Evolutionary conservation across 2,797 vertebrate genomes (phyloP).

Genomic region (Tokudaia tokunoshimensis): DNA sequence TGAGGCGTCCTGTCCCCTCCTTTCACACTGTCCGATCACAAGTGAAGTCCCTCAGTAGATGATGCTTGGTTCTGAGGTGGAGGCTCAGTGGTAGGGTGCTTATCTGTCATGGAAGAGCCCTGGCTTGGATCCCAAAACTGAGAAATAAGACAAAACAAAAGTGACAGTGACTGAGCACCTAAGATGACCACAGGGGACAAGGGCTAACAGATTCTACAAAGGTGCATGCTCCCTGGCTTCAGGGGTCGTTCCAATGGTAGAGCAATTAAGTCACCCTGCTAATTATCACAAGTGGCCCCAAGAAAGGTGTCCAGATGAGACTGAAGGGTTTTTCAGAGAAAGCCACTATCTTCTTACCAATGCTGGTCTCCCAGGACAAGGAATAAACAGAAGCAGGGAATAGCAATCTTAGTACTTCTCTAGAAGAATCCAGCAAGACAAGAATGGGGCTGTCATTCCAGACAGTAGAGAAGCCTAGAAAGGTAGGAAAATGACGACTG

Average conservation of each 20-base stretch:
- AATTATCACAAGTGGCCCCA: background rate
- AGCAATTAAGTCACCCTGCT: background rate
- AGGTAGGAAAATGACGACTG: rapidly evolving
- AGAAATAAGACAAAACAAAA: background rate
- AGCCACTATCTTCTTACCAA: background rate
- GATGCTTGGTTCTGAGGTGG: background rate
- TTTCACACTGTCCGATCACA: background rate
- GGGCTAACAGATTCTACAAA: background rate
- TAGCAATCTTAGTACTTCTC: background rate
- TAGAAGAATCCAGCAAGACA: background rate
- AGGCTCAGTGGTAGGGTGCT: background rate
- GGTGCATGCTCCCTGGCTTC: background rate
- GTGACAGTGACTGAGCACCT: background rate
- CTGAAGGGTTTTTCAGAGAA: background rate
- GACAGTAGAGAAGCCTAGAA: background rate
- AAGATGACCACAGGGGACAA: no score
- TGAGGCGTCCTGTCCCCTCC: background rate
- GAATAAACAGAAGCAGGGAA: background rate
- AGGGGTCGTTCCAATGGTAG: background rate
- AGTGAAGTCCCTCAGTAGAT: background rate
- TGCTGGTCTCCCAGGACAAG: background rate
- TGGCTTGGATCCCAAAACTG: background rate
- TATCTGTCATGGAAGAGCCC: background rate
- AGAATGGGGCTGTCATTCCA: background rate
- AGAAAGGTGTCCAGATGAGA: background rate